Percentiles rank a stretch among this genome's conserved stretches.
phyloP scores from a whole-genome alignment of 1,140 invertebrate species.

The Paracyclopina nana region DNA sequence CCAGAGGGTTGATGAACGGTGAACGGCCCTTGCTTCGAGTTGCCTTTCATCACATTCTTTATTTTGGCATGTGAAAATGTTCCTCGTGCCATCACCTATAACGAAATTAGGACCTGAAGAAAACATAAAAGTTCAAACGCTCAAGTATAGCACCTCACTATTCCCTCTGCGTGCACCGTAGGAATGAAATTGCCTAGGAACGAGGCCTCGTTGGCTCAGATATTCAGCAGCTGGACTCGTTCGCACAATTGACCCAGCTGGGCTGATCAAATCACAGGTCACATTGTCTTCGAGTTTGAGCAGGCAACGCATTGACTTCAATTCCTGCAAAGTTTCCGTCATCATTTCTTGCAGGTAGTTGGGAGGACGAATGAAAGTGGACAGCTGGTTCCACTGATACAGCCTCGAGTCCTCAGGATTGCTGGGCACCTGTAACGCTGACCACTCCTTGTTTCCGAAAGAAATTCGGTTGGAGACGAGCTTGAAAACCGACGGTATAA shows the following conservation, averaged over 20 bases:
- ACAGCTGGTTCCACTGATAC: not conserved
- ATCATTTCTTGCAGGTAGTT: slow-evolving; percentile 28
- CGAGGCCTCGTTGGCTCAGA: slow-evolving; percentile 25
- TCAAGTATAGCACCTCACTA: too few species aligned
- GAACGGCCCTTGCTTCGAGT: slow-evolving; percentile 24
- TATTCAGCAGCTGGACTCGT: slow-evolving; percentile 32
- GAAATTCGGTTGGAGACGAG: slow-evolving; percentile 31
- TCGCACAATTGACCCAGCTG: slow-evolving; percentile 33
- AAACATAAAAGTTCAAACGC: too few species aligned
- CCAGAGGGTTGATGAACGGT: slow-evolving; percentile 30
- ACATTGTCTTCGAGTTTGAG: slow-evolving; percentile 11
- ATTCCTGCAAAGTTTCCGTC: not conserved
- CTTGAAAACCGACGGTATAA: slow-evolving; percentile 32
- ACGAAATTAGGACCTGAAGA: too few species aligned
- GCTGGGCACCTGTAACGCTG: not conserved
- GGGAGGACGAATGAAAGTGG: slow-evolving; percentile 29
- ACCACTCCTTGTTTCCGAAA: slow-evolving; percentile 8
- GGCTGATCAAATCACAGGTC: slow-evolving; percentile 34
- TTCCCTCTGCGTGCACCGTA: slow-evolving; percentile 35
- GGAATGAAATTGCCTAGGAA: slow-evolving; percentile 33
- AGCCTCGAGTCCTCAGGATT: not conserved
- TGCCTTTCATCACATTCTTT: slow-evolving; percentile 29
- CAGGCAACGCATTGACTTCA: slow-evolving; percentile 6
- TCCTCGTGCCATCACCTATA: slow-evolving; percentile 34
- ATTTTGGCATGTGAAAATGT: slow-evolving; percentile 37